Base-by-base conservation (phyloP, 1,140 invertebrate species). In the Andrena cerasifolii region DNA sequence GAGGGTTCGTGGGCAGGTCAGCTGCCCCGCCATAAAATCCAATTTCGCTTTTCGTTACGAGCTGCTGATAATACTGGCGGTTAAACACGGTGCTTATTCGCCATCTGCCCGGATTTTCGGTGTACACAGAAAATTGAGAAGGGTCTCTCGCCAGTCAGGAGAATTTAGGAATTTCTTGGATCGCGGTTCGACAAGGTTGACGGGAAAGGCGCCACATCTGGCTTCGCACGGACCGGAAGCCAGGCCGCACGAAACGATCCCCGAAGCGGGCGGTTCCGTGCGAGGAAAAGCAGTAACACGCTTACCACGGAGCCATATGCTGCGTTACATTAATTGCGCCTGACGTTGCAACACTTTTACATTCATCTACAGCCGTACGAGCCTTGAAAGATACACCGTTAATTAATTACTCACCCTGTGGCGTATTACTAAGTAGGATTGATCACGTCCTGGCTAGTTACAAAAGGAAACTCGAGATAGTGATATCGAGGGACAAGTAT, bases 21-120 rank as follows among this genome's bases (percentile, higher is more conserved):
- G 47, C 49, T 80, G 43, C 26, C 26, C 45, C n/a, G 26, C 1
- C 36, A 21, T 67, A 68, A 65, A 79, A 49, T 56, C 62, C 51
- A 66, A 68, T 68, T 83, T 56, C 16, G 24, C 26, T 78, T 66
- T 59, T 53, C 40, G 70, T 84, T 73, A 75, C 51, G 54, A 75
- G 16, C 26, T n/a, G n/a, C 47, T 33, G 66, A 82, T 79, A 68
- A 84, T 82, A 67, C 54, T 56, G 12, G 66, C 45, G 43, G 18
- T 24, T 2, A 7, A 40, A 14, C 18, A 14, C 31, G 43, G 12
- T 65, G 24, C 36, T 78, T 51, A 68, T 33, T 56, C 28, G 59
- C 77, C 47, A 71, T 80, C 73, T 75, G 79, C 18, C 16, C 24
- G 40, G 63, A 78, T 82, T 83, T 78, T 56, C n/a, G 74, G 28